Percentiles rank a stretch among this genome's conserved stretches.
Evolutionary conservation across 2,888 invertebrate species (phyloP).

Genomic region (Phaonia tiefii): DNA sequence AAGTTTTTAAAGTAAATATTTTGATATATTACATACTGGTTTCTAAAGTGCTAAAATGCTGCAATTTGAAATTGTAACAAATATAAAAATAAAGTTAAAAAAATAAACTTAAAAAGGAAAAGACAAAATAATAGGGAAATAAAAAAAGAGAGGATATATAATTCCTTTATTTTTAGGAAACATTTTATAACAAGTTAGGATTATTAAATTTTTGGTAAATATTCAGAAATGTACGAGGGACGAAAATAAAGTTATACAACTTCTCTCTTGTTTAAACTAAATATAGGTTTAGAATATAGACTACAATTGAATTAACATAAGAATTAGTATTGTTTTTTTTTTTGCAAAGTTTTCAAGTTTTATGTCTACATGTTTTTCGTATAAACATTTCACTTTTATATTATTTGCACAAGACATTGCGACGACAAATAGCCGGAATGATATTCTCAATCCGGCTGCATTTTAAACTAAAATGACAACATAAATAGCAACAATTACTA

Average conservation of each 20-base stretch:
- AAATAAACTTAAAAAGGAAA: constrained; percentile 2
- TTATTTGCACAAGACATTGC: constrained; percentile 78
- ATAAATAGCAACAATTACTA: constrained; percentile 62
- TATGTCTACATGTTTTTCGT: background rate
- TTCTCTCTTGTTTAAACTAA: constrained; percentile 14
- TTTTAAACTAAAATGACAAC: constrained; percentile 63
- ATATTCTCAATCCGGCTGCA: background rate
- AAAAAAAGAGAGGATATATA: constrained; percentile 5
- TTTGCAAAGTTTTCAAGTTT: constrained; percentile 17
- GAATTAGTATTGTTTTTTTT: constrained; percentile 1
- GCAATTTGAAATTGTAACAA: background rate
- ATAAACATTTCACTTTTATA: constrained; percentile 18
- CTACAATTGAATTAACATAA: constrained; percentile 34
- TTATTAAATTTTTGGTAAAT: too few relatives aligned
- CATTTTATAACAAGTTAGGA: too few relatives aligned
- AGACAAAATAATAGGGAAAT: constrained; percentile 15
- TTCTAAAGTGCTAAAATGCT: background rate
- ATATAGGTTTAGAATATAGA: constrained; percentile 29
- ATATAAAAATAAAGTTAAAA: too few relatives aligned
- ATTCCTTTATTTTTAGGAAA: too few relatives aligned
- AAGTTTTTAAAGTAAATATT: constrained; percentile 28
- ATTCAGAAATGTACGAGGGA: too few relatives aligned
- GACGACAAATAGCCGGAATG: constrained; percentile 70
- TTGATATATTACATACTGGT: background rate
- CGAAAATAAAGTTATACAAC: too few relatives aligned